Evolutionary conservation across 2,113 vertebrate species (phyloP).

Genomic region (Chlorodrepanis virens): DNA sequence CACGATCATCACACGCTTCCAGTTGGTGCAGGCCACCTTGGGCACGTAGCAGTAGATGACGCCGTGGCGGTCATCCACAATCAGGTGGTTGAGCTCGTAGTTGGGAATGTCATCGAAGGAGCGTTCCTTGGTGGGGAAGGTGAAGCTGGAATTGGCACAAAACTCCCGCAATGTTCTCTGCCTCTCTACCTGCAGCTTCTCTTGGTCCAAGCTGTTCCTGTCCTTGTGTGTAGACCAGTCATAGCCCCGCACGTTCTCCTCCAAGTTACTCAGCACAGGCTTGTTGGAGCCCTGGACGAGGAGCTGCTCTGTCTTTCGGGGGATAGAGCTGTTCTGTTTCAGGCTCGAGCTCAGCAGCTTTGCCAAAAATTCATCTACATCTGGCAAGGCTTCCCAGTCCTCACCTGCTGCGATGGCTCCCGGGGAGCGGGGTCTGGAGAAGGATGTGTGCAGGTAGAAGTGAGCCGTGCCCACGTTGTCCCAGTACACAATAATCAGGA

Average conservation of each 20-base stretch:
- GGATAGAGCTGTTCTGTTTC: background rate
- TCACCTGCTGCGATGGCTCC: background rate
- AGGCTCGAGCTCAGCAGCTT: conserved; percentile 69
- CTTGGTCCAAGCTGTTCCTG: conserved; percentile 74
- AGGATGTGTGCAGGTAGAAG: conserved; percentile 84
- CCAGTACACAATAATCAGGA: conserved; percentile 97
- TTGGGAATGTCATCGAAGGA: conserved; percentile 97
- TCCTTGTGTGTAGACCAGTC: conserved; percentile 84
- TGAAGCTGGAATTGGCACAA: conserved; percentile 84
- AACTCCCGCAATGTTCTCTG: conserved; percentile 76
- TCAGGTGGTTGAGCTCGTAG: conserved; percentile 94
- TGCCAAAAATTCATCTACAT: conserved; percentile 87
- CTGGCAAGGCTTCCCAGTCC: conserved; percentile 69
- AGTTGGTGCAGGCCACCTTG: conserved; percentile 97
- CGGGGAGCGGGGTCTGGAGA: conserved; percentile 78
- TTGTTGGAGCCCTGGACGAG: conserved; percentile 73
- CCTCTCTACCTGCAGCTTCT: conserved; percentile 80
- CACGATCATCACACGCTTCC: conserved; percentile 98
- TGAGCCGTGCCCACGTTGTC: conserved; percentile 88
- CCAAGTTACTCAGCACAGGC: conserved; percentile 63
- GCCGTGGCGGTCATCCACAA: conserved; percentile 94
- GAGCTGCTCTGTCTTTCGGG: conserved; percentile 39
- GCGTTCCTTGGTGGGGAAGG: conserved; percentile 89
- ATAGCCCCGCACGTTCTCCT: conserved; percentile 84
- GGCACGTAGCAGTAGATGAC: conserved; percentile 98